Percentiles rank a stretch among this genome's conserved stretches.
These are phyloP conservation scores for Drosophila dunni DNA, from an alignment of 1,140 invertebrate genomes.

Conservation along the genomic window DNA sequence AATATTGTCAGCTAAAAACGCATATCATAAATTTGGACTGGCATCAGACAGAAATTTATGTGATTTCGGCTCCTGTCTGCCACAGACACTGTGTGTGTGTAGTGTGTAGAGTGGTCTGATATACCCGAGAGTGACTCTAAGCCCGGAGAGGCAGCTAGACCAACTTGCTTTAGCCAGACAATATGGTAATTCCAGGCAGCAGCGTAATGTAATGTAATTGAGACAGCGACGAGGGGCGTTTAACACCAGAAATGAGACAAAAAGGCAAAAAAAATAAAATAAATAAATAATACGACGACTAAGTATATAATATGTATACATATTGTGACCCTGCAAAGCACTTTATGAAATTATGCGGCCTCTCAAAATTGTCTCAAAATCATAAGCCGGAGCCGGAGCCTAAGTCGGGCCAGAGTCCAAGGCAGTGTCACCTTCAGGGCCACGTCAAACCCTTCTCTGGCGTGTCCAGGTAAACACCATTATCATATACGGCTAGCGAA, in stretches of 20 bases:
- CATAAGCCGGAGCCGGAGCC: background rate
- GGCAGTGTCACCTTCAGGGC: conserved; percentile 3
- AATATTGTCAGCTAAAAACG: conserved; percentile 15
- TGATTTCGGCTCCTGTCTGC: conserved; percentile 11
- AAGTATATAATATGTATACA: background rate
- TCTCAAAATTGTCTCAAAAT: conserved; percentile 3
- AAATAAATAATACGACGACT: conserved; percentile 38
- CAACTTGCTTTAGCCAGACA: conserved; percentile 59
- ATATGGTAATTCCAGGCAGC: conserved; percentile 71
- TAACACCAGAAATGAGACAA: conserved; percentile 35
- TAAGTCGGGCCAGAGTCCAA: conserved; percentile 1
- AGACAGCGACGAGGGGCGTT: conserved; percentile 50
- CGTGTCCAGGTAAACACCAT: conserved; percentile 26
- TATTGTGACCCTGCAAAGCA: conserved; percentile 36
- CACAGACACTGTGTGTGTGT: conserved; percentile 9
- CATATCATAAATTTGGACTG: conserved; percentile 35
- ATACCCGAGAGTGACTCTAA: conserved; percentile 15
- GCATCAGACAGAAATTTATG: conserved; percentile 14
- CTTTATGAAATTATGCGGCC: conserved; percentile 51
- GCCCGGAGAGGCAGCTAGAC: conserved; percentile 3
- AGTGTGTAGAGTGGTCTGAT: conserved; percentile 11
- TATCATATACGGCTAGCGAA: conserved; percentile 6
- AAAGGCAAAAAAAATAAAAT: conserved; percentile 8
- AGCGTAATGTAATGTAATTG: conserved; percentile 72
- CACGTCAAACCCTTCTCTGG: conserved; percentile 49